A percentile compares a stretch with the other conserved stretches of the same genome.
Evolutionary conservation across 1,140 invertebrate species (phyloP).

Genomic region (Caenorhabditis remanei): DNA sequence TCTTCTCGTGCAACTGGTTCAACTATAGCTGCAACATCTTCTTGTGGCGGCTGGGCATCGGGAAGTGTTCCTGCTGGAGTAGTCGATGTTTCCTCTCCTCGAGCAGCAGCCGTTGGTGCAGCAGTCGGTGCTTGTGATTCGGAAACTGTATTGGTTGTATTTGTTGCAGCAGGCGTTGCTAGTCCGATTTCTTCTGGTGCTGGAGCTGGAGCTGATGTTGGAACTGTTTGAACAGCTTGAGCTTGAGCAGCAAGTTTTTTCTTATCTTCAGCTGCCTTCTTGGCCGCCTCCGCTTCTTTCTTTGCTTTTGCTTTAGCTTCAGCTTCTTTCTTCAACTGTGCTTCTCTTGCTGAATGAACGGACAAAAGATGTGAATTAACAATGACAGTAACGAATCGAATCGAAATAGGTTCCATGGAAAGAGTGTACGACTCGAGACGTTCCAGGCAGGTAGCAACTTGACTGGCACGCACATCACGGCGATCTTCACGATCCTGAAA

Average conservation of each 20-base stretch:
- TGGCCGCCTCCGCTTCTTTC: slow-evolving; percentile 50
- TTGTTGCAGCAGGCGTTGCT: slow-evolving; percentile 28
- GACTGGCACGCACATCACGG: slow-evolving; percentile 47
- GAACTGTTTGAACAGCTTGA: neutral
- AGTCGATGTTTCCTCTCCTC: slow-evolving; percentile 36
- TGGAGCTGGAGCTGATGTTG: slow-evolving; percentile 1
- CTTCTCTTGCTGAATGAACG: neutral
- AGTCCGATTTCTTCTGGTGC: slow-evolving; percentile 20
- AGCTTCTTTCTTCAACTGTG: slow-evolving; percentile 31
- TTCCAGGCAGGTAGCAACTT: slow-evolving; percentile 69
- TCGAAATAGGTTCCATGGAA: slow-evolving; percentile 68
- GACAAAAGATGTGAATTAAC: slow-evolving; percentile 59
- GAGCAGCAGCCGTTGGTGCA: slow-evolving; percentile 48
- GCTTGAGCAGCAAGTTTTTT: slow-evolving; percentile 49
- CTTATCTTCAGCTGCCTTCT: slow-evolving; percentile 56
- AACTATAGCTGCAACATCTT: no score
- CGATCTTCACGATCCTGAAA: slow-evolving; percentile 41
- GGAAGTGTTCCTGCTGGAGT: slow-evolving; percentile 36
- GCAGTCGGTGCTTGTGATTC: slow-evolving; percentile 54
- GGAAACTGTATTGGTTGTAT: slow-evolving; percentile 18
- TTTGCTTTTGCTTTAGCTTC: slow-evolving; percentile 60
- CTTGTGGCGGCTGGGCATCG: neutral
- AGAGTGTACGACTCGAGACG: slow-evolving; percentile 65
- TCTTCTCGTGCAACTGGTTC: slow-evolving; percentile 38
- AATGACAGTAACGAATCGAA: slow-evolving; percentile 67